These are phyloP conservation scores for Pocillopora meandrina DNA, from an alignment of 92 coral and sea anemone genomes.

Conservation along the genomic window DNA sequence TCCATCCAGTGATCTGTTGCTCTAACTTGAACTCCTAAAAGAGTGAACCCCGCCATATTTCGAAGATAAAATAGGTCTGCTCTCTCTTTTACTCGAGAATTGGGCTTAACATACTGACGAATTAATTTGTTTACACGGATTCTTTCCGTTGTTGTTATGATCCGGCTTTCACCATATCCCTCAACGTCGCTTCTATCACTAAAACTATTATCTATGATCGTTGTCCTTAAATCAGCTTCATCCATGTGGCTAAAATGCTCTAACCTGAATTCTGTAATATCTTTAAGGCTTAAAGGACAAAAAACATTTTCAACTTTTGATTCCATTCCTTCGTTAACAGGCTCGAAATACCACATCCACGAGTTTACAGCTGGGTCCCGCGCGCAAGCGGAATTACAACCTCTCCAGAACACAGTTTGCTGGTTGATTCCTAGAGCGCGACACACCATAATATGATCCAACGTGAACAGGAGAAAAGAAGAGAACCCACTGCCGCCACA, in stretches of 20 bases:
- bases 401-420: constrained; percentile 70
- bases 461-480: constrained; percentile 47
- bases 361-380: constrained; percentile 55
- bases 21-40: constrained; percentile 87
- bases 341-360: constrained; percentile 80
- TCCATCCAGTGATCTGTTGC: constrained; percentile 80
- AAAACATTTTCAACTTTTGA: constrained; percentile 42
- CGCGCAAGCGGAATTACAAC: constrained; percentile 65
- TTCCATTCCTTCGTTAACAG: constrained; percentile 61
- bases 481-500: constrained; percentile 68
- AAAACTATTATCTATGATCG: constrained; percentile 22
- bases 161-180: constrained; percentile 38
- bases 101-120: constrained; percentile 53
- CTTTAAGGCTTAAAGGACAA: constrained; percentile 22
- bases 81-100: constrained; percentile 27
- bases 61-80: constrained; percentile 50
- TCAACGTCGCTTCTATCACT: constrained; percentile 7
- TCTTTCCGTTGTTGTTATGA: constrained; percentile 54
- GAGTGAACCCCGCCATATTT: constrained; percentile 42
- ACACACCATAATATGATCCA: constrained; percentile 61
- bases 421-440: constrained; percentile 34
- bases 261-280: neutral
- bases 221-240: neutral
- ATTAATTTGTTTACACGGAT: constrained; percentile 53
- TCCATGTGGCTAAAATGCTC: neutral